Base-by-base conservation (phyloP, 2,888 invertebrate genomes). In the Mechanitis messenoides region DNA sequence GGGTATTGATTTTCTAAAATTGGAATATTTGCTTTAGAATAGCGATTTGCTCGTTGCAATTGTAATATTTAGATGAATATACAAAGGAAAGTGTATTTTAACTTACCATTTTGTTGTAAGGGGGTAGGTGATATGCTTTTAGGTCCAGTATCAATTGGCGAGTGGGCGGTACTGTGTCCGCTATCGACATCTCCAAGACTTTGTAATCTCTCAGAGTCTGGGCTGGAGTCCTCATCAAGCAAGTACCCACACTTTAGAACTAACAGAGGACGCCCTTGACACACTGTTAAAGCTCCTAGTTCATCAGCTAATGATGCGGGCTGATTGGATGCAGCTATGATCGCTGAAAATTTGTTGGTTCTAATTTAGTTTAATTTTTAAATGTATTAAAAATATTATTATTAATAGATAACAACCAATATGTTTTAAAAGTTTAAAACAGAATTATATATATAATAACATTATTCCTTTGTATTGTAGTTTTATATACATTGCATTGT, bases 121-220 rank as follows among this genome's bases (percentile, higher is more conserved):
- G 90, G 91, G 61, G 93, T 93, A 9, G 95, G 96, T 45, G 96
- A 96, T 84, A 96, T 92, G 71, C 95, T 96, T 85, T 96, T 96
- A 58, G 95, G 95, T 35, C 96, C 96, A 66, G 91, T 92, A 72
- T 96, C 97, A 54, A 92, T 92, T 0, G 97, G 97, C 0, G 97
- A 97, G 80, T 97, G 97, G 55, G 96, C 96, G 31, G 97, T 97
- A 71, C 97, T 97, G 78, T 97, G 96, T 1, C 97, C 97, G 72
- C 97, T 97, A 79, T 97, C 97, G 11, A 94, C 94, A 76, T 95
- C 94, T 3, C 92, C 93, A 57, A 92, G 79, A 80, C 86, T 95
- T 74, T 96, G 93, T 70, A 96, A 91, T 67, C 95, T 91, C 75
- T 96, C 96, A 33, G 96, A 96, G 76, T 96, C 96, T 4, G 96